A percentile compares a stretch with the other conserved stretches of the same genome.
Conservation (phyloP, 2,888 invertebrate genomes). For the Zhuqinia jingwanae region DNA sequence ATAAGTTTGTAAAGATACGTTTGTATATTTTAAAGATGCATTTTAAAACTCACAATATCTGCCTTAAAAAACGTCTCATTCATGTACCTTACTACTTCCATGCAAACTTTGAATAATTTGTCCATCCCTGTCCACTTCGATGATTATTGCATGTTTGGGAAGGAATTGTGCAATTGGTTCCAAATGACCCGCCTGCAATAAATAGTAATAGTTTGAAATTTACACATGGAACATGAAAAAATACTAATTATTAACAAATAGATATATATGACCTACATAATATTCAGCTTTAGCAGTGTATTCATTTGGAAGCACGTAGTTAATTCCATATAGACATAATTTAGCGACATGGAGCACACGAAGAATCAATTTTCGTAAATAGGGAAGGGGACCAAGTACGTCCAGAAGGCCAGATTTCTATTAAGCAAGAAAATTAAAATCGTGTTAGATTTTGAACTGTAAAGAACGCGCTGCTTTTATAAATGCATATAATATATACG, state of each 20-base stretch:
- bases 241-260: neutral
- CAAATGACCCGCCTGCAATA: slow-evolving; percentile 85
- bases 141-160: slow-evolving; percentile 83
- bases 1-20: neutral
- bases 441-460: neutral
- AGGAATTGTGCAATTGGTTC: slow-evolving; percentile 81
- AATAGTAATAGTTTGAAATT: neutral
- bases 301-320: slow-evolving; percentile 85
- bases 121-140: slow-evolving; percentile 87
- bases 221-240: neutral
- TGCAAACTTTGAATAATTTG: slow-evolving; percentile 87
- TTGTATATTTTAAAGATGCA: neutral
- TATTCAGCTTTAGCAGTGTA: slow-evolving; percentile 85
- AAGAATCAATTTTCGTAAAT: slow-evolving; percentile 70
- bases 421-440: slow-evolving; percentile 29
- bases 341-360: slow-evolving; percentile 70
- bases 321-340: slow-evolving; percentile 83
- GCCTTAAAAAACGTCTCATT: neutral
- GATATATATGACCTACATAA: slow-evolving; percentile 82
- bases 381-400: slow-evolving; percentile 67
- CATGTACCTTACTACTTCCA: slow-evolving; percentile 80
- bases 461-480: no score
- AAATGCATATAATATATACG: no score
- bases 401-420: slow-evolving; percentile 66
- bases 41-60: neutral